phyloP scores from a whole-genome alignment of 2,113 vertebrate genomes.

The Pandion haliaetus region DNA sequence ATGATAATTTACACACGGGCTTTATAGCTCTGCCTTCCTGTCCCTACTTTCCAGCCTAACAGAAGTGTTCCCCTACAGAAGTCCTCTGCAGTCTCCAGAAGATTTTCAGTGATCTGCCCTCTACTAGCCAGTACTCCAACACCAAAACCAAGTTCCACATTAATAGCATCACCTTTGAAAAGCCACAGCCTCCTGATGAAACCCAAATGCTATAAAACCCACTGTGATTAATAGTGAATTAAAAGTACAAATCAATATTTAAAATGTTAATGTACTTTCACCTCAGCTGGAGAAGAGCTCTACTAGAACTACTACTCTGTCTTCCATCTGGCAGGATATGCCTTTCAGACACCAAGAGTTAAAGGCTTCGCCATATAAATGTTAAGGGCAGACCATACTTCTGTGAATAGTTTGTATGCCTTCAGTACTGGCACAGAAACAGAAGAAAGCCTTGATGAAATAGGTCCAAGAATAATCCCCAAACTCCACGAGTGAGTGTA shows the following conservation, averaged over 20 bases:
- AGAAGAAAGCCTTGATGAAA: not conserved
- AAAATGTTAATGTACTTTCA: not conserved
- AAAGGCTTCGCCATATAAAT: not conserved
- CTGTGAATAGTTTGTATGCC: not conserved
- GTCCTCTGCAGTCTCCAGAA: not conserved
- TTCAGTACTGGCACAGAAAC: not conserved
- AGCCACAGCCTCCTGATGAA: not conserved
- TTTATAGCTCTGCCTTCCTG: not conserved
- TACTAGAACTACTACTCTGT: not conserved
- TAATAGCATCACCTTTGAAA: not conserved
- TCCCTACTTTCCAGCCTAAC: not conserved
- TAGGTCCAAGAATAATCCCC: not conserved
- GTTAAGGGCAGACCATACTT: not conserved
- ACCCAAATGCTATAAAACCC: not conserved
- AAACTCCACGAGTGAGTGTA: not conserved
- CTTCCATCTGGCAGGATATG: not conserved
- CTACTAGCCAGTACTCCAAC: not conserved
- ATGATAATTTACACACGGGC: not conserved
- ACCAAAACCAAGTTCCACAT: not conserved
- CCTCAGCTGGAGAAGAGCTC: not conserved
- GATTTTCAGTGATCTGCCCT: not conserved
- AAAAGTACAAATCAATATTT: not conserved
- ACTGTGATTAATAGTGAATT: not conserved
- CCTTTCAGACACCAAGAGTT: not conserved
- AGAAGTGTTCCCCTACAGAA: not conserved